Conservation (phyloP, 2,888 invertebrate genomes). For the Pyrochroa serraticornis region DNA sequence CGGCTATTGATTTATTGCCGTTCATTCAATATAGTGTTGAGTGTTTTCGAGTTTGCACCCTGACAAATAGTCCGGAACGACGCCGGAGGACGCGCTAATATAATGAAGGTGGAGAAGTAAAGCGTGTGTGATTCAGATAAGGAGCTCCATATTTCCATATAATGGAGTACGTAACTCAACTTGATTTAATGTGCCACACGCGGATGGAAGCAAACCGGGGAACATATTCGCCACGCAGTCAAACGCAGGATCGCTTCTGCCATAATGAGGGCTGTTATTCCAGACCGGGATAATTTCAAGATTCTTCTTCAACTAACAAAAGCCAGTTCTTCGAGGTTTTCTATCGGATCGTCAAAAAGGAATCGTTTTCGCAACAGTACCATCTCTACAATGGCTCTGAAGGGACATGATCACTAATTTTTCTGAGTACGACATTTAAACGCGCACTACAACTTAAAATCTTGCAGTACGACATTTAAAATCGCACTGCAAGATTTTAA, state of each 20-base stretch:
- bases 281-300: too few species aligned
- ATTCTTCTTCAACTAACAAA: too few species aligned
- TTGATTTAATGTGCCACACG: constrained; percentile 19
- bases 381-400: too few species aligned
- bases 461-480: too few species aligned
- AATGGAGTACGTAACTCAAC: constrained; percentile 20
- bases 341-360: too few species aligned
- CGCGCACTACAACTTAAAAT: too few species aligned
- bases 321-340: too few species aligned
- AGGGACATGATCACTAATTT: too few species aligned
- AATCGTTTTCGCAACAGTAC: too few species aligned
- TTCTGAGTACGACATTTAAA: too few species aligned
- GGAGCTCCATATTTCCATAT: constrained; percentile 19
- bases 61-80: constrained; percentile 23
- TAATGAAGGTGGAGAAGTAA: constrained; percentile 17
- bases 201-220: constrained; percentile 4
- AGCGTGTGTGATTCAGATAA: constrained; percentile 22
- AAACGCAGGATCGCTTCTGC: not conserved
- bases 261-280: not conserved
- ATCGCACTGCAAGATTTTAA: too few species aligned
- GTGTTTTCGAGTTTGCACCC: constrained; percentile 11
- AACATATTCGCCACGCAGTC: constrained; percentile 9
- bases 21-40: constrained; percentile 3
- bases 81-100: not conserved
- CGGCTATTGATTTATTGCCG: constrained; percentile 13